These are phyloP conservation scores for Pocillopora grandis DNA, from an alignment of 92 coral and sea anemone genomes.

Conservation along the genomic window DNA sequence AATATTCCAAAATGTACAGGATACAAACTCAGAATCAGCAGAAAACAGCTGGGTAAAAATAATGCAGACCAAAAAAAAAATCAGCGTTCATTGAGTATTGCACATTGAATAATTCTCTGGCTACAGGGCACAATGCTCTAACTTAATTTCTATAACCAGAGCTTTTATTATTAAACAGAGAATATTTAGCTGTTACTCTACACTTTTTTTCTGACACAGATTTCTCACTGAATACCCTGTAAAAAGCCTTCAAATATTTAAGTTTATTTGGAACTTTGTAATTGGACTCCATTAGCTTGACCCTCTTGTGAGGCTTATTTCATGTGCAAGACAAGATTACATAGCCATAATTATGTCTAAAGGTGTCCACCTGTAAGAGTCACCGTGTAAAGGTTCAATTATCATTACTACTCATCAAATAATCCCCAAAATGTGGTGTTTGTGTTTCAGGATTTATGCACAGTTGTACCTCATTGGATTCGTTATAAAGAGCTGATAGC, in stretches of 20 bases:
- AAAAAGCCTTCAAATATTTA: too few species aligned
- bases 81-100: background rate
- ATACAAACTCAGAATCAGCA: constrained; percentile 8
- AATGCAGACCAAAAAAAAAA: background rate
- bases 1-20: constrained; percentile 58
- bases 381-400: background rate
- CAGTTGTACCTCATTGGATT: constrained; percentile 80
- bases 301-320: too few species aligned
- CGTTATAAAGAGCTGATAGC: constrained; percentile 76
- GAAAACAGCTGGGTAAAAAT: constrained; percentile 32
- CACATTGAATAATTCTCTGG: too few species aligned
- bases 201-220: too few species aligned
- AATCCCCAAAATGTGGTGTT: background rate
- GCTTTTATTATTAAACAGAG: too few species aligned
- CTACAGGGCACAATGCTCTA: too few species aligned
- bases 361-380: background rate
- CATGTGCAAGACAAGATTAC: too few species aligned
- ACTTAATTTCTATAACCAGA: too few species aligned
- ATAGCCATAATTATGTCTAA: background rate
- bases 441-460: constrained; percentile 36
- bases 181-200: too few species aligned
- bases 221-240: too few species aligned
- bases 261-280: too few species aligned
- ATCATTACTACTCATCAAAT: background rate
- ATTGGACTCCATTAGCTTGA: too few species aligned